These are phyloP conservation scores for Drosophila neonasuta DNA, from an alignment of 2,888 invertebrate genomes.

Conservation along the genomic window DNA sequence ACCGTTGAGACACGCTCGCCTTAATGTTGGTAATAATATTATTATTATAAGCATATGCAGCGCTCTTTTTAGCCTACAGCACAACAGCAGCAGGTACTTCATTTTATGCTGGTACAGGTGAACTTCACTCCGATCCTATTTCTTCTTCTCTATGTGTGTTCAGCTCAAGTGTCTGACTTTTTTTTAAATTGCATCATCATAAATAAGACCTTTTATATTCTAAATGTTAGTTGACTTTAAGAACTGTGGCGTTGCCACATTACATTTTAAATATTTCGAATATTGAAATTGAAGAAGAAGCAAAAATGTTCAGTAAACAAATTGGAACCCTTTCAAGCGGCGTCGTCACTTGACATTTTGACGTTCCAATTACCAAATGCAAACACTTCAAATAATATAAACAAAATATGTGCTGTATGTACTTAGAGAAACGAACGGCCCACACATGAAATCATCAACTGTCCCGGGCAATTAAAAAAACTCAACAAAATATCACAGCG, in stretches of 20 bases:
- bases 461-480: constrained; percentile 41
- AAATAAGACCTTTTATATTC: not conserved
- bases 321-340: constrained; percentile 45
- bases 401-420: constrained; percentile 50
- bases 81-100: constrained; percentile 75
- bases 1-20: constrained; percentile 37
- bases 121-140: constrained; percentile 40
- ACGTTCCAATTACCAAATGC: constrained; percentile 76
- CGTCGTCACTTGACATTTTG: constrained; percentile 66
- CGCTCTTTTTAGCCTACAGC: constrained; percentile 1
- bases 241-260: constrained; percentile 2
- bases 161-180: constrained; percentile 11
- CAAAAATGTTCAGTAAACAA: constrained; percentile 50
- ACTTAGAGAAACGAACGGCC: constrained; percentile 47
- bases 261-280: not conserved
- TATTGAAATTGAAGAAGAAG: constrained; percentile 3
- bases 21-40: constrained; percentile 78
- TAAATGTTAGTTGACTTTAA: constrained; percentile 20
- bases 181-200: not conserved
- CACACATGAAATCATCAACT: constrained; percentile 49
- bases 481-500: constrained; percentile 41
- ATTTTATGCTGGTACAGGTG: constrained; percentile 82
- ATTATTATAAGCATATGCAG: constrained; percentile 58
- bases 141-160: constrained; percentile 8
- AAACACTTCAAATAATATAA: constrained; percentile 70